These are phyloP conservation scores for Falco biarmicus DNA, from an alignment of 2,797 vertebrate species.

Conservation along the genomic window DNA sequence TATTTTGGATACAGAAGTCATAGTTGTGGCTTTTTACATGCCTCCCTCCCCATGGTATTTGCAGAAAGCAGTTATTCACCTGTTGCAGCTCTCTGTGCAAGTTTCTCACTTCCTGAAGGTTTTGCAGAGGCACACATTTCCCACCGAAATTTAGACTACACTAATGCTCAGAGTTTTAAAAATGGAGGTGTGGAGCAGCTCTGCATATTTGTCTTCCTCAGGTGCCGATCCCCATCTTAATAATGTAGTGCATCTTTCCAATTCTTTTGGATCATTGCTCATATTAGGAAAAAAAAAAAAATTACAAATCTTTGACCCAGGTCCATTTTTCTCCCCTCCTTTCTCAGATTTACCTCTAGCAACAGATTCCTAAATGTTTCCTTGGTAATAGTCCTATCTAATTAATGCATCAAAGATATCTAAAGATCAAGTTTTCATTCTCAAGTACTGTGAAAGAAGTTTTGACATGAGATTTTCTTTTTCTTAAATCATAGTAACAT, in stretches of 20 bases:
- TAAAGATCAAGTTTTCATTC: not conserved
- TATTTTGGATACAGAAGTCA: not conserved
- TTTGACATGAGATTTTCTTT: not conserved
- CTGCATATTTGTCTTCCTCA: not conserved
- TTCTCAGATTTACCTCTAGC: not conserved
- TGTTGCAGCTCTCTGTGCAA: not conserved
- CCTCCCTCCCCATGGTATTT: not conserved
- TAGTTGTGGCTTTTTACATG: not conserved
- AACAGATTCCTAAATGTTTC: not conserved
- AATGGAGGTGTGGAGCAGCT: not conserved
- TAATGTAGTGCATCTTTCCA: not conserved
- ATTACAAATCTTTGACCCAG: not conserved
- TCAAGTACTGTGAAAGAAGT: not conserved
- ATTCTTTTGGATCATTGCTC: not conserved
- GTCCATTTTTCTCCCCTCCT: not conserved
- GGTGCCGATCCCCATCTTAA: not conserved
- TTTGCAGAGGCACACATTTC: not conserved
- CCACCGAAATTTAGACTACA: not conserved
- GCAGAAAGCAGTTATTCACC: not conserved
- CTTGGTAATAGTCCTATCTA: not conserved
- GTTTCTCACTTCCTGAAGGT: not conserved
- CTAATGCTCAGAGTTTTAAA: not conserved
- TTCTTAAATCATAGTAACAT: not conserved
- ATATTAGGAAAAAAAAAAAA: not conserved
- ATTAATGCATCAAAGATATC: not conserved